These are phyloP conservation scores for Ypsolopha scabrella DNA, from an alignment of 2,888 invertebrate species.

Conservation along the genomic window DNA sequence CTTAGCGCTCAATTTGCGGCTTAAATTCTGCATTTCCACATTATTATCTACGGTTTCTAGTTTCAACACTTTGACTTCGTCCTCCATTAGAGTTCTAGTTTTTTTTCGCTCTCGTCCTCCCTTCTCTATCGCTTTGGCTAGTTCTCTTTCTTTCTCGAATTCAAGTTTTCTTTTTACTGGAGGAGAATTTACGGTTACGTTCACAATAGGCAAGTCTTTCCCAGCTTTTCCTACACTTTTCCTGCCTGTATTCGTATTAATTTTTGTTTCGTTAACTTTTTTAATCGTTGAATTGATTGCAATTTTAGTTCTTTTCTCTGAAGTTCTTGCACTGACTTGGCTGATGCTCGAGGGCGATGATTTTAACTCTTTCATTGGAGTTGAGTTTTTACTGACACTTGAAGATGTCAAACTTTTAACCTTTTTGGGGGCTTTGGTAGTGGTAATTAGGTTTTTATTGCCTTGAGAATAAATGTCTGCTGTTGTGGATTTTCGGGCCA, in stretches of 20 bases:
- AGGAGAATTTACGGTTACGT: slow-evolving; percentile 50
- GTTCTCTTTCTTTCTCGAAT: neutral
- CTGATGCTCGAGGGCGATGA: slow-evolving; percentile 37
- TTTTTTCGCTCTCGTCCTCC: slow-evolving; percentile 34
- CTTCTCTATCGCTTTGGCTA: slow-evolving; percentile 2
- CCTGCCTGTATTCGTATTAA: slow-evolving; percentile 4
- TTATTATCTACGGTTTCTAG: slow-evolving; percentile 43
- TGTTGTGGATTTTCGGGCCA: slow-evolving; percentile 32
- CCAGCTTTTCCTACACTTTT: slow-evolving; percentile 6
- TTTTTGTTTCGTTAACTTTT: slow-evolving; percentile 4
- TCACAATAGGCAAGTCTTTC: slow-evolving; percentile 25
- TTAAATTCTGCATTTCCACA: slow-evolving; percentile 40
- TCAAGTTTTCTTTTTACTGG: slow-evolving; percentile 19
- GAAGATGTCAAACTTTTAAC: slow-evolving; percentile 14
- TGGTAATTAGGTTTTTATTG: slow-evolving; percentile 21
- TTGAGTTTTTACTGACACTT: slow-evolving; percentile 16
- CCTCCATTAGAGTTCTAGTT: slow-evolving; percentile 53
- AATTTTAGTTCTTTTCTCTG: slow-evolving; percentile 10
- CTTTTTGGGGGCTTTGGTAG: slow-evolving; percentile 35
- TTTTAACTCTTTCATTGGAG: slow-evolving; percentile 45
- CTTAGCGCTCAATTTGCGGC: slow-evolving; percentile 34
- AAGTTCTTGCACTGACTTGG: slow-evolving; percentile 12
- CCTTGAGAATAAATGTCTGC: slow-evolving; percentile 47
- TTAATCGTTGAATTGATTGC: too few relatives aligned
- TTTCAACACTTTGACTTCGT: slow-evolving; percentile 50